Percentiles rank a stretch among this genome's conserved stretches.
These are phyloP conservation scores for Aethina tumida DNA, from an alignment of 1,140 invertebrate genomes.

Conservation along the genomic window DNA sequence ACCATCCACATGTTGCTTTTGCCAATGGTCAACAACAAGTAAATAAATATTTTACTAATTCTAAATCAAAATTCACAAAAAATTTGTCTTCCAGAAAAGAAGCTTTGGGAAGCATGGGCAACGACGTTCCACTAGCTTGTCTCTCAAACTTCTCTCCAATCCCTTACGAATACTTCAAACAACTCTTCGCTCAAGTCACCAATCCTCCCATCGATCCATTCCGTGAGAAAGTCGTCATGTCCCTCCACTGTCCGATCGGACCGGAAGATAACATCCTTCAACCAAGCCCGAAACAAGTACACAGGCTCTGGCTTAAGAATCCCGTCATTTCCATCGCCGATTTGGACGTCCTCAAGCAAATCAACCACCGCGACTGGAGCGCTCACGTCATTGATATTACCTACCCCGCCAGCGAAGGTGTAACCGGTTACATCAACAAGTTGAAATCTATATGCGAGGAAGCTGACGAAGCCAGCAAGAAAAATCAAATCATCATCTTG, in stretches of 20 bases:
- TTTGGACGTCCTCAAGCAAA: conserved; percentile 77
- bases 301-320: conserved; percentile 86
- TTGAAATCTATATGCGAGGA: conserved; percentile 73
- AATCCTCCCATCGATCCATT: conserved; percentile 99
- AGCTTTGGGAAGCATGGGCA: conserved; percentile 98
- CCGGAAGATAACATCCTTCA: conserved; percentile 93
- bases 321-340: conserved; percentile 90
- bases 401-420: conserved; percentile 63
- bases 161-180: conserved; percentile 97
- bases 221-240: conserved; percentile 98
- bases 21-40: conserved; percentile 96
- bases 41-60: conserved; percentile 35
- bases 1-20: conserved; percentile 88
- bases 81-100: conserved; percentile 70
- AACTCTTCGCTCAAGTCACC: conserved; percentile 99
- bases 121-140: conserved; percentile 94
- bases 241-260: conserved; percentile 80
- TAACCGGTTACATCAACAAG: conserved; percentile 63
- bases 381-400: conserved; percentile 86
- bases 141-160: conserved; percentile 90
- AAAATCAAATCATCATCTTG: conserved; percentile 81
- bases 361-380: conserved; percentile 83
- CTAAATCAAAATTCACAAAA: background rate
- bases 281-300: conserved; percentile 71
- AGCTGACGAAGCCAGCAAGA: conserved; percentile 71